These are phyloP conservation scores for Brachystomella parvula DNA, from an alignment of 1,140 invertebrate genomes.

Conservation along the genomic window DNA sequence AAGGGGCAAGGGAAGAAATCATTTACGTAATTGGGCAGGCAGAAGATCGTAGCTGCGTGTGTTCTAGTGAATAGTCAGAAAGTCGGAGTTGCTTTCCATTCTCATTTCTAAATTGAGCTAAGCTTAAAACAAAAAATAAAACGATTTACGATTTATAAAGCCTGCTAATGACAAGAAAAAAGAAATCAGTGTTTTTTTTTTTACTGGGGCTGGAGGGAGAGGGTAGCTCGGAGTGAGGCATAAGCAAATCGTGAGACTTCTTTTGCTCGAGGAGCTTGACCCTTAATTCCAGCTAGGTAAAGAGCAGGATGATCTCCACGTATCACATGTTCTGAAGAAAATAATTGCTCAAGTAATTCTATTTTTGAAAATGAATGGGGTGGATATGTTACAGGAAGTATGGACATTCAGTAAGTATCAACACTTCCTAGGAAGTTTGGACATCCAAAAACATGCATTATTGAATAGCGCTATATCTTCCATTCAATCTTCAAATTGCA, in stretches of 20 bases:
- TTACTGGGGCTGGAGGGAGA: slow-evolving; percentile 41
- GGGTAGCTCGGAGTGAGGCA: slow-evolving; percentile 57
- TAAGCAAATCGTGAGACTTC: slow-evolving; percentile 59
- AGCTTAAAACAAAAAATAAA: slow-evolving; percentile 15
- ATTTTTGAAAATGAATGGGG: too few species aligned
- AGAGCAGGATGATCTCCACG: slow-evolving; percentile 57
- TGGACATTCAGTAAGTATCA: too few species aligned
- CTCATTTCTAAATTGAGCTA: slow-evolving; percentile 34
- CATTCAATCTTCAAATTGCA: too few species aligned
- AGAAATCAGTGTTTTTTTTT: slow-evolving; percentile 13
- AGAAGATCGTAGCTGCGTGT: too few species aligned
- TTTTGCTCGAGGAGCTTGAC: slow-evolving; percentile 55
- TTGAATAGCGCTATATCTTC: too few species aligned
- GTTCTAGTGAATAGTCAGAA: too few species aligned
- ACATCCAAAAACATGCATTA: too few species aligned
- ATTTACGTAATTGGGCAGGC: slow-evolving; percentile 33
- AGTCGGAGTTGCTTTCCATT: too few species aligned
- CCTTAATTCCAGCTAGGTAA: slow-evolving; percentile 65
- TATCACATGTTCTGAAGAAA: slow-evolving; percentile 55
- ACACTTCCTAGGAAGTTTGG: too few species aligned
- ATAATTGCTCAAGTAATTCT: slow-evolving; percentile 16
- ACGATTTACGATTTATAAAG: too few species aligned
- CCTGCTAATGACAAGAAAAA: background rate
- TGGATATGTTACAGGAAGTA: too few species aligned
- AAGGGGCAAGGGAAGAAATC: too few species aligned